Evolutionary conservation across 1,140 invertebrate genomes (phyloP).

Genomic region (Ladona fulva): DNA sequence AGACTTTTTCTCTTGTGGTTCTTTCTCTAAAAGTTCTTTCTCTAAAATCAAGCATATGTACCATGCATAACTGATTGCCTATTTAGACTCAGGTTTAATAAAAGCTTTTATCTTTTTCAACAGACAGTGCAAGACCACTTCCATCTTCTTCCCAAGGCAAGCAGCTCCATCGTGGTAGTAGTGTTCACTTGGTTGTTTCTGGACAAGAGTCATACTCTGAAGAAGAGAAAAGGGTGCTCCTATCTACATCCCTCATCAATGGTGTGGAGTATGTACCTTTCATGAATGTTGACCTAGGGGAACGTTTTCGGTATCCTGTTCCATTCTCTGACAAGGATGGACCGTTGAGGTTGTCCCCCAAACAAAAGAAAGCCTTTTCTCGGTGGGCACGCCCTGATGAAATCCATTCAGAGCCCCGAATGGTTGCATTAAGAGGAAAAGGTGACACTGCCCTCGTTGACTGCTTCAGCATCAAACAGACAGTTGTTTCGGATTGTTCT

Average conservation of each 20-base stretch:
- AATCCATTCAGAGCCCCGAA: conserved; percentile 69
- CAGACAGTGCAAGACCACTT: conserved; percentile 28
- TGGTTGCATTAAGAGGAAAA: conserved; percentile 48
- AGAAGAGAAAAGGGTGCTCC: conserved; percentile 77
- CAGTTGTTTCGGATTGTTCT: conserved; percentile 91
- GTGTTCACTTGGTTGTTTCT: conserved; percentile 53
- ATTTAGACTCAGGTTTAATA: background rate
- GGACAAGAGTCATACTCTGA: conserved; percentile 61
- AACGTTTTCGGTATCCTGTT: conserved; percentile 56
- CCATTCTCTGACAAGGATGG: conserved; percentile 56
- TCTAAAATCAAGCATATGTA: no score
- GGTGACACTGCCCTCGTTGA: conserved; percentile 55
- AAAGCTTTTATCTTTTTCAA: conserved; percentile 15
- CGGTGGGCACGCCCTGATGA: conserved; percentile 79
- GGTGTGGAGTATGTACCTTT: conserved; percentile 88
- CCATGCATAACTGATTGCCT: no score
- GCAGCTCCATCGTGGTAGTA: conserved; percentile 52
- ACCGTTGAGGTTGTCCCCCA: conserved; percentile 68
- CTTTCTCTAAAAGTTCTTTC: no score
- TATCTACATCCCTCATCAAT: conserved; percentile 82
- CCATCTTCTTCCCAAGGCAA: conserved; percentile 11
- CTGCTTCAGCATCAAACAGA: conserved; percentile 90
- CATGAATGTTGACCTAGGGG: conserved; percentile 77
- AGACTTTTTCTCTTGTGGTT: no score
- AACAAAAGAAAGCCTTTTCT: conserved; percentile 70